Conservation (phyloP, 2,888 invertebrate species). For the Thalpophila matura region DNA sequence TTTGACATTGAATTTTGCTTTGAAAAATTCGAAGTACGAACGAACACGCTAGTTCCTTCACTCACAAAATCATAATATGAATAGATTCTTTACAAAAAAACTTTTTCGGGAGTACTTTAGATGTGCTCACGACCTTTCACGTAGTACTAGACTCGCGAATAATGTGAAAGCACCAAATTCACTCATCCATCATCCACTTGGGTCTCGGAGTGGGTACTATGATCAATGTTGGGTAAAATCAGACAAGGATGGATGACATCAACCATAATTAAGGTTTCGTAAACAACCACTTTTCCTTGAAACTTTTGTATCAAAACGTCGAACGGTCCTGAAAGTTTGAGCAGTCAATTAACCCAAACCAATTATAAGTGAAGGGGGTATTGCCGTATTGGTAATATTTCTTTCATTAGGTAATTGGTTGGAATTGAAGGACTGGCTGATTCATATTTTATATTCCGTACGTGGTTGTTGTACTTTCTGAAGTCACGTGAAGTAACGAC, state of each 20-base stretch:
- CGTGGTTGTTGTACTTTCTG: conserved; percentile 2
- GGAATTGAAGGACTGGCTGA: neutral
- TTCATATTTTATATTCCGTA: conserved; percentile 14
- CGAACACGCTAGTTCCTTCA: neutral
- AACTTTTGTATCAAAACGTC: conserved; percentile 41
- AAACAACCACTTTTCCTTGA: conserved; percentile 46
- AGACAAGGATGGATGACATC: conserved; percentile 74
- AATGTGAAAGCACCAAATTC: conserved; percentile 56
- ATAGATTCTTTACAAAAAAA: conserved; percentile 13
- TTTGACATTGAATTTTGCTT: conserved; percentile 6
- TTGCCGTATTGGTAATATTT: conserved; percentile 40
- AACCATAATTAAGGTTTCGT: conserved; percentile 57
- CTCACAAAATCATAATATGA: conserved; percentile 35
- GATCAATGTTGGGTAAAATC: conserved; percentile 71
- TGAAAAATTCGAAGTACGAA: neutral
- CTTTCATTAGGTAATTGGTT: conserved; percentile 26
- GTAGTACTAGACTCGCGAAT: conserved; percentile 26
- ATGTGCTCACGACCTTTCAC: conserved; percentile 32
- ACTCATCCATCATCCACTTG: conserved; percentile 73
- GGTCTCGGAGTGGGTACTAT: conserved; percentile 64
- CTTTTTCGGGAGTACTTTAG: neutral
- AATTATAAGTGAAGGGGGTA: conserved; percentile 42
- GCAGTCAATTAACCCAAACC: conserved; percentile 33
- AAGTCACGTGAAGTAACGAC: conserved; percentile 29
- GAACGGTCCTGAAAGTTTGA: conserved; percentile 36